A percentile compares a stretch with the other conserved stretches of the same genome.
phyloP scores from a whole-genome alignment of 2,888 invertebrate species.

The Lamproptera curius region DNA sequence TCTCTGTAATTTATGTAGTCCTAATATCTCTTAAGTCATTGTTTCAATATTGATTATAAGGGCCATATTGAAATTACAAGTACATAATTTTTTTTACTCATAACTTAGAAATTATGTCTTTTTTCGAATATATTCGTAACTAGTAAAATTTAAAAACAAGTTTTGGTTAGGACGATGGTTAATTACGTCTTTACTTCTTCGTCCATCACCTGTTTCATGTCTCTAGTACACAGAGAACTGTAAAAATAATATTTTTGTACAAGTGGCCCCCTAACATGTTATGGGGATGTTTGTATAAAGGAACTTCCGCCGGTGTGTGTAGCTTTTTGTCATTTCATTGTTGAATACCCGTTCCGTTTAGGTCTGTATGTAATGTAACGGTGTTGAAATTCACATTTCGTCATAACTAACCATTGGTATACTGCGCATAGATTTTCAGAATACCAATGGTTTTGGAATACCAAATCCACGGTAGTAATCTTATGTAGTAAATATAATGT shows the following conservation, averaged over 20 bases:
- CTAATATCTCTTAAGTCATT: too few relatives aligned
- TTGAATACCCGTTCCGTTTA: too few relatives aligned
- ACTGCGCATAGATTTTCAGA: neutral
- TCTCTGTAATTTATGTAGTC: too few relatives aligned
- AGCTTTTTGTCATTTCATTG: neutral
- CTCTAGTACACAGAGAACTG: neutral
- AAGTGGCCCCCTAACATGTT: conserved; percentile 48
- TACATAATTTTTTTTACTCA: neutral
- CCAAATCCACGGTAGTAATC: too few relatives aligned
- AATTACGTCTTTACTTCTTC: neutral
- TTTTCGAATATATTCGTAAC: neutral
- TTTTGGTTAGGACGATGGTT: neutral
- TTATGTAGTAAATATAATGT: too few relatives aligned
- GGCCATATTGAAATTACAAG: neutral
- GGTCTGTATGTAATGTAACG: too few relatives aligned
- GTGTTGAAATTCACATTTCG: too few relatives aligned
- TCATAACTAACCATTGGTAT: too few relatives aligned
- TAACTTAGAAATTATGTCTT: neutral
- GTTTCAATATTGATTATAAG: neutral
- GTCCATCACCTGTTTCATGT: conserved; percentile 8
- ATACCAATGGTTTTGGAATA: too few relatives aligned
- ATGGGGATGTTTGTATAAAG: conserved; percentile 24
- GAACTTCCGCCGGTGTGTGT: neutral
- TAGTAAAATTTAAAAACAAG: neutral
- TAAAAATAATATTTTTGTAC: neutral